A percentile compares a stretch with the other conserved stretches of the same genome.
Evolutionary conservation across 2,113 vertebrate genomes (phyloP).

Genomic region (Origma solitaria): DNA sequence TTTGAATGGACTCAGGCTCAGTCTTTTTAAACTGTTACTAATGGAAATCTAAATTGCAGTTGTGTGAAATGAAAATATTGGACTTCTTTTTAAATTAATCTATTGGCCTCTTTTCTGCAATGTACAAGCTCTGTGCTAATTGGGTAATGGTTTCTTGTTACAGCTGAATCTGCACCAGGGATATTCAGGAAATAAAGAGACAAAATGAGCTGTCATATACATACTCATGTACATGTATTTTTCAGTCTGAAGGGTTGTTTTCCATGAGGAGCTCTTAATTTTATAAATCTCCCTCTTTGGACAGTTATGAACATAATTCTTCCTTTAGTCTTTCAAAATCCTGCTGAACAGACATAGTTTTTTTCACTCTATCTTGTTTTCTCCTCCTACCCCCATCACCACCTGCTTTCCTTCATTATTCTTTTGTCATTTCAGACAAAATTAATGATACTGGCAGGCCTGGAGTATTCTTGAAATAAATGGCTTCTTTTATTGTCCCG

Average conservation of each 20-base stretch:
- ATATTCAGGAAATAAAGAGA: not conserved
- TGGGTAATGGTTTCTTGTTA: not conserved
- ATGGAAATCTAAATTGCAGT: not conserved
- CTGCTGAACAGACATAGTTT: rapidly evolving
- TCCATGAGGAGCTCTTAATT: not conserved
- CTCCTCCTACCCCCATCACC: rapidly evolving
- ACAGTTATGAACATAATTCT: not conserved
- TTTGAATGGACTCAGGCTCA: not conserved
- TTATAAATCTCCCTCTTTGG: not conserved
- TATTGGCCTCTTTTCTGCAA: not conserved
- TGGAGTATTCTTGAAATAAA: not conserved
- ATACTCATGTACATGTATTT: too few species aligned
- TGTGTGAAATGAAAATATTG: not conserved
- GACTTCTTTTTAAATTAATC: not conserved
- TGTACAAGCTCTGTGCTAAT: not conserved
- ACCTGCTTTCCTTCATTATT: not conserved
- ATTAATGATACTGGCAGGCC: not conserved
- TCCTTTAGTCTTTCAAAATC: not conserved
- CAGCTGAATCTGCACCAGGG: not conserved
- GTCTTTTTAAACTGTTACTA: not conserved
- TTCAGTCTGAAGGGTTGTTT: not conserved
- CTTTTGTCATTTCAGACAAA: not conserved
- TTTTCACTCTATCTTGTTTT: not conserved
- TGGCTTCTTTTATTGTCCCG: not conserved
- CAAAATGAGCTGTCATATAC: not conserved